Evolutionary conservation across 2,888 invertebrate species (phyloP).

Genomic region (Parnassius apollo): DNA sequence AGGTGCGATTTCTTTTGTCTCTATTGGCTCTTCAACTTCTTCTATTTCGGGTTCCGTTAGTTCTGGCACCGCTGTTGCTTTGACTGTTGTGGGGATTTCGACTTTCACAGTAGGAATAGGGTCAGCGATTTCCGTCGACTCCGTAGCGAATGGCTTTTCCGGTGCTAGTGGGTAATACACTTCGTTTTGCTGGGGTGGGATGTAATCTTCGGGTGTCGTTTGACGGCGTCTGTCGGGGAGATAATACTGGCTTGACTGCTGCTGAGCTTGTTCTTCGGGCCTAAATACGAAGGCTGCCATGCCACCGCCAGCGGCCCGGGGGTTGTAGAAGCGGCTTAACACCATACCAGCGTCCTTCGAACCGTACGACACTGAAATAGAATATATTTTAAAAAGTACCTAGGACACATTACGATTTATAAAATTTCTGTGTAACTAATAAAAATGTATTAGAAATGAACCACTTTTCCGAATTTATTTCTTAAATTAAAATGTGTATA

Average conservation of each 20-base stretch:
- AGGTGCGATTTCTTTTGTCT: constrained; percentile 49
- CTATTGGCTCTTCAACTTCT: constrained; percentile 59
- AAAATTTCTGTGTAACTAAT: too few relatives aligned
- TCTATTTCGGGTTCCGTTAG: constrained; percentile 60
- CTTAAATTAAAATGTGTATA: too few relatives aligned
- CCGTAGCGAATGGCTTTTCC: constrained; percentile 41
- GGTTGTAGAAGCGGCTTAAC: constrained; percentile 70
- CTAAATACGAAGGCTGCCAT: constrained; percentile 71
- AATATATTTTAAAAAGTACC: too few relatives aligned
- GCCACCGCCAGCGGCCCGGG: constrained; percentile 53
- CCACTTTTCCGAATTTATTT: too few relatives aligned
- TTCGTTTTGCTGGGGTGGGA: constrained; percentile 68
- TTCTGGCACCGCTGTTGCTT: constrained; percentile 54
- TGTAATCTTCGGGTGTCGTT: constrained; percentile 56
- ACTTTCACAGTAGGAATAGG: constrained; percentile 53
- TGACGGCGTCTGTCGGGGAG: constrained; percentile 67
- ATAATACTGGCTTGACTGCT: constrained; percentile 64
- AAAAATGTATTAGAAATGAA: too few relatives aligned
- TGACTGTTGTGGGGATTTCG: constrained; percentile 51
- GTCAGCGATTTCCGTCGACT: constrained; percentile 55
- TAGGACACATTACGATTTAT: too few relatives aligned
- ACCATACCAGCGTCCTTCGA: constrained; percentile 68
- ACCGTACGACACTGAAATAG: constrained; percentile 62
- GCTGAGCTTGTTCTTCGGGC: constrained; percentile 45
- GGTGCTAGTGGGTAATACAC: constrained; percentile 53